Evolutionary conservation across 1,140 invertebrate species (phyloP), one percentile per base, ranked within the genome.

Genomic region (Aphelinus atriplicis): DNA sequence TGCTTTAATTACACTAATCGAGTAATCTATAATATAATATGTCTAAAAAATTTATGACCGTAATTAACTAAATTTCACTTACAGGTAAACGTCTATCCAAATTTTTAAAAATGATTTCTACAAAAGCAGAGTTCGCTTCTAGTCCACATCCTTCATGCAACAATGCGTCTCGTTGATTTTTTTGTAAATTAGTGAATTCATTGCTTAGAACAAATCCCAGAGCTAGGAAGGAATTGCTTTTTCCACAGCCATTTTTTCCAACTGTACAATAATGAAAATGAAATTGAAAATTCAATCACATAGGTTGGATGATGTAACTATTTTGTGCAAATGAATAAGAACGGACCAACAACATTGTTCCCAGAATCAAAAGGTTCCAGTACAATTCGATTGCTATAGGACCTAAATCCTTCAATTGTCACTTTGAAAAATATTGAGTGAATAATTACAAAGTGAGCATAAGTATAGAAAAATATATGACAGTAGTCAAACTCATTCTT

Each of bases 91-190:
- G 91, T 84, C 97, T 97, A 89, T 99, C 98, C 7, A 95, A 92
- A 88, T 99, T 99, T 85, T 99, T 98, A 90, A 99, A 99, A 78
- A 99, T 98, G 63, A 99, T 99, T 91, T 99, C 98, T 43, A 99
- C 98, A 90, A 97, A 99, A 7, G 98, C 98, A 73, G 96, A 96
- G 75, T 98, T 95, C 73, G 98, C 96, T 77, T 97, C 88, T 1
- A 97, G 96, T 50, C 98, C 98, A 3, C 97, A 98, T 9, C 98
- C 98, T 91, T 99, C 98, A 85, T 99, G 98, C 0, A 99, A 89
- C 9, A 99, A 86, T 9, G 96, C 96, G 85, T 99, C 95, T 10
- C 98, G 89, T 85, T 99, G 96, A 81, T 99, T 97, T 0, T 97
- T 96, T 79, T 97, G 90, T 57, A 99, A 89, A 89, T 99, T 96